Evolutionary conservation across 2,797 vertebrate genomes (phyloP).

Genomic region (Trachurus trachurus): DNA sequence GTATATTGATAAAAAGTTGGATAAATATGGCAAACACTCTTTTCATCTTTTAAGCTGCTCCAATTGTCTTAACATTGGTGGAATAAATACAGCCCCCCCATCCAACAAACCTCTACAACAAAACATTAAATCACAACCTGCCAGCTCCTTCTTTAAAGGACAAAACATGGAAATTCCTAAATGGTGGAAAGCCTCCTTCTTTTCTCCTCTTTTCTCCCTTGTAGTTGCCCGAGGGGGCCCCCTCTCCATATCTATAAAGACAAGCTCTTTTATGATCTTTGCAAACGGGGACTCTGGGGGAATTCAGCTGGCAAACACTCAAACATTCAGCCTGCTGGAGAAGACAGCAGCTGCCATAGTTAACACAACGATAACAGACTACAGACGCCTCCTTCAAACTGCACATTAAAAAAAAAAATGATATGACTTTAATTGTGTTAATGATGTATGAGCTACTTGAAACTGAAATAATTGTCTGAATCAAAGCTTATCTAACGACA

Average conservation of each 20-base stretch:
- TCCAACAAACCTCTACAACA: constrained; percentile 21
- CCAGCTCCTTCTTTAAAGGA: constrained; percentile 40
- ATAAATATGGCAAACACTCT: not conserved
- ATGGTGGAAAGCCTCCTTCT: constrained; percentile 58
- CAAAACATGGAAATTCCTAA: constrained; percentile 72
- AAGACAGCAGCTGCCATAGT: constrained; percentile 57
- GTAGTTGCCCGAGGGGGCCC: constrained; percentile 53
- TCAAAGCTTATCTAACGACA: not conserved
- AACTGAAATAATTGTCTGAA: constrained; percentile 25
- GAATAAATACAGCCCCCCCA: constrained; percentile 36
- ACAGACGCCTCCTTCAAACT: constrained; percentile 28
- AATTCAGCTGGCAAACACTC: constrained; percentile 80
- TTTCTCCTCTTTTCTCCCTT: constrained; percentile 21
- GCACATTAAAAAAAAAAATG: not conserved
- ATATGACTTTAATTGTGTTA: constrained; percentile 23
- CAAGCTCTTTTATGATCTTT: constrained; percentile 67
- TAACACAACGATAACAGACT: constrained; percentile 53
- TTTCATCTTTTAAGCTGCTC: constrained; percentile 29
- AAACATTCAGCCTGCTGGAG: constrained; percentile 63
- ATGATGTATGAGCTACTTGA: constrained; percentile 42
- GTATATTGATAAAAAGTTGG: not conserved
- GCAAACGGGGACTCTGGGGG: constrained; percentile 60
- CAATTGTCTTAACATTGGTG: constrained; percentile 24
- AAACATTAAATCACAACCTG: constrained; percentile 49
- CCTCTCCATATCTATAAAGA: constrained; percentile 70